Conservation (phyloP, 2,113 vertebrate species). For the Oryzias woworae region DNA sequence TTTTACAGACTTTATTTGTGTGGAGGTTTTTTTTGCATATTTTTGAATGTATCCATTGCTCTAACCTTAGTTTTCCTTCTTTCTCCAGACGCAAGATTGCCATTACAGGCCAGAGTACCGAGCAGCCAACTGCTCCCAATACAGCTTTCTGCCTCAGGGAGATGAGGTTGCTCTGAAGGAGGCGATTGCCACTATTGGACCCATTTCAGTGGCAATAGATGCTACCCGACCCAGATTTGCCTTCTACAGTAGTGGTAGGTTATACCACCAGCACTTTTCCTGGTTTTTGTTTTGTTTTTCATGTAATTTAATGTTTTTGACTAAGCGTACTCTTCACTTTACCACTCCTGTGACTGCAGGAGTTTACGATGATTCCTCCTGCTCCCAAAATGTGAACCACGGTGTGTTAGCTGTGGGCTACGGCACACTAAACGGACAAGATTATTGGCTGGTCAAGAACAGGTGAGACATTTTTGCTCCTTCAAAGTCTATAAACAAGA, state of each 20-base stretch:
- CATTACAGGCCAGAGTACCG: constrained; percentile 70
- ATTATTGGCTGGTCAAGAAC: constrained; percentile 96
- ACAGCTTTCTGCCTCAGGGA: constrained; percentile 55
- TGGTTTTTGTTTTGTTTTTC: neutral
- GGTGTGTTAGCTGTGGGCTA: constrained; percentile 86
- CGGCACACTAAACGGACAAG: constrained; percentile 78
- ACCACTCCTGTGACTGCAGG: constrained; percentile 67
- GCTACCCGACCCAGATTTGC: constrained; percentile 77
- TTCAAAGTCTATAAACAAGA: neutral
- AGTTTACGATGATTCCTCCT: constrained; percentile 83
- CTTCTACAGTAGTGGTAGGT: constrained; percentile 84
- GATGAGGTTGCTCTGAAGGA: constrained; percentile 78
- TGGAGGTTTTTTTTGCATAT: neutral
- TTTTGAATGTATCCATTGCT: neutral
- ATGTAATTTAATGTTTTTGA: neutral
- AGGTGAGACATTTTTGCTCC: constrained; percentile 75
- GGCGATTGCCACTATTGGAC: constrained; percentile 82
- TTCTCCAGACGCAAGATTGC: constrained; percentile 76
- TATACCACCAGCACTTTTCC: neutral
- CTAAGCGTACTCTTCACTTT: neutral
- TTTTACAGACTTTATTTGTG: too few species aligned
- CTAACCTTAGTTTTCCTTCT: neutral
- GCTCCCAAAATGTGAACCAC: constrained; percentile 81
- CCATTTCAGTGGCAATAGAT: constrained; percentile 87
- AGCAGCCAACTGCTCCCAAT: constrained; percentile 84